phyloP scores from a whole-genome alignment of 2,888 invertebrate species.

The Cheilosia scutellata region DNA sequence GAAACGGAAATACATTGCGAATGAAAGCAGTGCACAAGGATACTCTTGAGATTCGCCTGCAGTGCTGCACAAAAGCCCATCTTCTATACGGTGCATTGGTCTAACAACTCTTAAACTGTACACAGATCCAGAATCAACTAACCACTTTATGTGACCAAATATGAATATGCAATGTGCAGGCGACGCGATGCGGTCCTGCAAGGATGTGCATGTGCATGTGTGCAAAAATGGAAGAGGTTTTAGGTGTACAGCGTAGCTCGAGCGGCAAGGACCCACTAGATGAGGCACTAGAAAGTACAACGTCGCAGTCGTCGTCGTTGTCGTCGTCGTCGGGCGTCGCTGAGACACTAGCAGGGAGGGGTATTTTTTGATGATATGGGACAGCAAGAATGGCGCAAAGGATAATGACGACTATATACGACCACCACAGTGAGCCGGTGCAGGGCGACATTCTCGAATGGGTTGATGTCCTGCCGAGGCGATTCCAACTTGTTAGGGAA shows the following conservation, averaged over 20 bases:
- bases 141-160: constrained; percentile 78
- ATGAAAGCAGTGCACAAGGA: constrained; percentile 71
- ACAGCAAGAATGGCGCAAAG: constrained; percentile 65
- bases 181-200: constrained; percentile 27
- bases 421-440: constrained; percentile 30
- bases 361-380: constrained; percentile 73
- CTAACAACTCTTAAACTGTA: constrained; percentile 76
- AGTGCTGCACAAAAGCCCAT: constrained; percentile 75
- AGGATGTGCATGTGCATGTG: constrained; percentile 19
- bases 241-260: constrained; percentile 51
- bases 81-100: constrained; percentile 74
- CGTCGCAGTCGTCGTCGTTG: constrained; percentile 54
- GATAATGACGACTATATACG: constrained; percentile 65
- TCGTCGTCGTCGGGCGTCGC: constrained; percentile 9
- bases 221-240: constrained; percentile 52
- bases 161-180: constrained; percentile 71
- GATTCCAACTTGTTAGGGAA: constrained; percentile 74
- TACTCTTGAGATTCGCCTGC: constrained; percentile 70
- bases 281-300: constrained; percentile 73
- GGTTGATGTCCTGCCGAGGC: constrained; percentile 76
- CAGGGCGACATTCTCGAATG: constrained; percentile 59
- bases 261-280: constrained; percentile 71
- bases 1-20: constrained; percentile 76
- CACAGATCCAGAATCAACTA: constrained; percentile 77
- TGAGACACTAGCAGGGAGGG: constrained; percentile 43